These are phyloP conservation scores for Holocentrus rufus DNA, from an alignment of 2,797 vertebrate species.

Conservation along the genomic window DNA sequence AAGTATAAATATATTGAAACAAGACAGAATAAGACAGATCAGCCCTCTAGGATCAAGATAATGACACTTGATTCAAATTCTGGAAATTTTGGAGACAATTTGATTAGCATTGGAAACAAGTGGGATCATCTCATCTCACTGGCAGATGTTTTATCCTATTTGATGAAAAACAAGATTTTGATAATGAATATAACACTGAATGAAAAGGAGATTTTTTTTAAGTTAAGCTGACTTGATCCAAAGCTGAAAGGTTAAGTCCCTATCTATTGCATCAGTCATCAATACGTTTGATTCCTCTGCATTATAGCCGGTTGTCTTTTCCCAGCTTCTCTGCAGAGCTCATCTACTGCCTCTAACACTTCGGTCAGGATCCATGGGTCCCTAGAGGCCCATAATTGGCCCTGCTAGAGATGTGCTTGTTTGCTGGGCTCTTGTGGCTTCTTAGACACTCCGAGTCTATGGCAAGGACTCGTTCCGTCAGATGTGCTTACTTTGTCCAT, in stretches of 20 bases:
- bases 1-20: too few species aligned
- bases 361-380: conserved; percentile 62
- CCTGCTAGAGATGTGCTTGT: conserved; percentile 63
- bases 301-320: conserved; percentile 48
- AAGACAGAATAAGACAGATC: too few species aligned
- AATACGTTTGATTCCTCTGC: conserved; percentile 14
- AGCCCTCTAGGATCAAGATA: too few species aligned
- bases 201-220: too few species aligned
- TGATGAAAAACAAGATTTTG: too few species aligned
- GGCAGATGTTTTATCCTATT: too few species aligned
- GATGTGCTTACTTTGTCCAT: conserved; percentile 80
- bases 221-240: too few species aligned
- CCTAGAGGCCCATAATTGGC: conserved; percentile 61
- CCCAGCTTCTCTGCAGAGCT: conserved; percentile 36
- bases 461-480: conserved; percentile 64
- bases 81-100: too few species aligned
- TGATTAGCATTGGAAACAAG: too few species aligned
- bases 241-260: neutral
- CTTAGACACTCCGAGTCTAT: conserved; percentile 65
- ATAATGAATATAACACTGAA: too few species aligned
- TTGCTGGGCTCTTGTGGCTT: conserved; percentile 74
- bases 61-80: too few species aligned
- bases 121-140: too few species aligned
- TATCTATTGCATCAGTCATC: neutral
- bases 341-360: conserved; percentile 57